Evolutionary conservation across 1,140 invertebrate species (phyloP), one percentile per base, ranked within the genome.

Genomic region (Diabrotica undecimpunctata): DNA sequence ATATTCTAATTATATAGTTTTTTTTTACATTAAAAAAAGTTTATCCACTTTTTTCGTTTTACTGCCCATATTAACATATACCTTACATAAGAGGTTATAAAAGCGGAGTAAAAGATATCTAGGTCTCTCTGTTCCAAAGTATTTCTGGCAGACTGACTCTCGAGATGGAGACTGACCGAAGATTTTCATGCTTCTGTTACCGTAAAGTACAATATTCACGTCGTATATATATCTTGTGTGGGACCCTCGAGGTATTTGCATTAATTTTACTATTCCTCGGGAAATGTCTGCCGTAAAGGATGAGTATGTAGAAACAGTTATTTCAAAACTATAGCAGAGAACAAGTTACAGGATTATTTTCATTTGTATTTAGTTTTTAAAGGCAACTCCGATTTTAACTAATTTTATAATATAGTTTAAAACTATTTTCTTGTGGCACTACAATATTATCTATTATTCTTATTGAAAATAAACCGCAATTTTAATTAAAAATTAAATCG

Each of bases 231-330:
- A 55, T 55, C 54, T 55, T 36, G 35, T 11, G 13, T 14, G 35
- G 13, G 54, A 25, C 54, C 25, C 54, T 55, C 54, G 13, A 36
- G 54, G 54, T 55, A 36, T 55, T 55, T 55, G 54, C 54, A 55
- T 55, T 55, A 55, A 55, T 55, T 55, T 55, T 36, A 36, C 54
- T 55, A 55, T 55, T 14, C 54, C 13, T 36, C 41, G 41, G 54
- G 35, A 55, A 55, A 14, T 55, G 54, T 55, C 54, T 6, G 54
- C n/a, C 54, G 13, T 14, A 46, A n/a, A 46, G 41, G n/a, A 10
- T 8, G 41, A 46, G 2, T 2, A 8, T 6, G 8, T 46, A 46
- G 5, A 46, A 6, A 6, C n/a, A 46, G 41, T 46, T n/a, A 10
- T 46, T 46, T n/a, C 41, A 46, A 46, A 46, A 46, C 41, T 46